These are phyloP conservation scores for Forbesichthys agassizii DNA, from an alignment of 2,113 vertebrate genomes.

Conservation along the genomic window DNA sequence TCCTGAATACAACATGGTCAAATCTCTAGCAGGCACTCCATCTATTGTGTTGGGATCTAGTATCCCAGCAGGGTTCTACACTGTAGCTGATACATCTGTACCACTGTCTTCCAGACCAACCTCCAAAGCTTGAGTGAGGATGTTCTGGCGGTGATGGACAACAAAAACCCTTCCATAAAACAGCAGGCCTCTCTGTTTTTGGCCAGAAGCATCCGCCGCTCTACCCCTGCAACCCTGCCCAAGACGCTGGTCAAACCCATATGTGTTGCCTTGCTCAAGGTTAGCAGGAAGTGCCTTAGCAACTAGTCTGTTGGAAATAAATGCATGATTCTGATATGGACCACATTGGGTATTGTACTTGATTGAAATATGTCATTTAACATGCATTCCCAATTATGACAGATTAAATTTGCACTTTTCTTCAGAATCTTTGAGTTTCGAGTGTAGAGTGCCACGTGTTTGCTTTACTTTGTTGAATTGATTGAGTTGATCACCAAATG, in stretches of 20 bases:
- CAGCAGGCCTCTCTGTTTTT: conserved; percentile 90
- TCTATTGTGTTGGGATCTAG: neutral
- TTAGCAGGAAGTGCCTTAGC: conserved; percentile 40
- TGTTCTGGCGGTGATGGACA: conserved; percentile 89
- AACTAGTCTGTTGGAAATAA: neutral
- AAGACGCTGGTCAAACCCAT: conserved; percentile 88
- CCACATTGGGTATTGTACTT: too few relatives aligned
- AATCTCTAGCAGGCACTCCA: too few relatives aligned
- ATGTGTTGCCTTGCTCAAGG: conserved; percentile 89
- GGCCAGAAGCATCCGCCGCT: conserved; percentile 88
- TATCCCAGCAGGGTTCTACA: neutral
- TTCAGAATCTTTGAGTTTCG: neutral
- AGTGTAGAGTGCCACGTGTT: too few relatives aligned
- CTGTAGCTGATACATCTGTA: neutral
- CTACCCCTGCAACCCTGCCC: conserved; percentile 82
- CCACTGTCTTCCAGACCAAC: conserved; percentile 75
- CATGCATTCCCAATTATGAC: too few relatives aligned
- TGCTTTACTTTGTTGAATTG: too few relatives aligned
- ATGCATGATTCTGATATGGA: neutral
- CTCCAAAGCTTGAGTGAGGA: conserved; percentile 89
- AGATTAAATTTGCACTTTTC: too few relatives aligned
- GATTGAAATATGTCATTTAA: too few relatives aligned
- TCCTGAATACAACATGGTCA: too few relatives aligned
- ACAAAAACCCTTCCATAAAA: conserved; percentile 92
- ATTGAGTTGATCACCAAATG: too few relatives aligned